A percentile compares a stretch with the other conserved stretches of the same genome.
phyloP scores from a whole-genome alignment of 2,888 invertebrate genomes.

The Synanthedon andrenaeformis region DNA sequence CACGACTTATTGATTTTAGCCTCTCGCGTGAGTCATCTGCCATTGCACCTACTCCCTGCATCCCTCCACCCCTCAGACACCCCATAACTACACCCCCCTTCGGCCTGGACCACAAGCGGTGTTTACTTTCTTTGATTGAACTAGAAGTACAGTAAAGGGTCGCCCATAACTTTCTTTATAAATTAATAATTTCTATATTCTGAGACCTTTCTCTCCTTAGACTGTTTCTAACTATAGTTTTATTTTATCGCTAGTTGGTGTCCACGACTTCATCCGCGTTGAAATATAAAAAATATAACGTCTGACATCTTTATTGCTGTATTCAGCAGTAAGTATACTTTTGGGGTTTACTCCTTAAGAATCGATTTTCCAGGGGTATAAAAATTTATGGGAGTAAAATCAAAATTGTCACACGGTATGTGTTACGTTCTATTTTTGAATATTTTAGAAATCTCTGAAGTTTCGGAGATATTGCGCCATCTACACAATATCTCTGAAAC shows the following conservation, averaged over 20 bases:
- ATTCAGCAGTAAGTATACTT: too few relatives aligned
- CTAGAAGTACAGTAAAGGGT: slow-evolving; percentile 41
- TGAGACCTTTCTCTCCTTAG: slow-evolving; percentile 7
- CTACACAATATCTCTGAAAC: too few relatives aligned
- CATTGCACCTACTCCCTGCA: slow-evolving; percentile 24
- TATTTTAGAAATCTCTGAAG: too few relatives aligned
- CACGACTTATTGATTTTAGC: slow-evolving; percentile 58
- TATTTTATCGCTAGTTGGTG: background rate
- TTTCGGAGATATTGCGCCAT: too few relatives aligned
- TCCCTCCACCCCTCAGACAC: slow-evolving; percentile 14
- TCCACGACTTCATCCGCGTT: background rate
- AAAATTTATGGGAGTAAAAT: too few relatives aligned
- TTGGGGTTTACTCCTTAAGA: too few relatives aligned
- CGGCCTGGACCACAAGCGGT: slow-evolving; percentile 24
- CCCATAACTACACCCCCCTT: slow-evolving; percentile 2
- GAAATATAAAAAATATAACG: too few relatives aligned
- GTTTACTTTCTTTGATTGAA: slow-evolving; percentile 60
- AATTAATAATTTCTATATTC: slow-evolving; percentile 40
- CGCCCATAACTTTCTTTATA: slow-evolving; percentile 31
- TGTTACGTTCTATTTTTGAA: too few relatives aligned
- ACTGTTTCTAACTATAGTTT: background rate
- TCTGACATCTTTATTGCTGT: too few relatives aligned
- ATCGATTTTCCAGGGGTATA: too few relatives aligned
- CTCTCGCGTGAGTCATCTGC: slow-evolving; percentile 55
- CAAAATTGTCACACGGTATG: too few relatives aligned